Conservation (phyloP, 2,888 invertebrate genomes). For the Corbicula japonica region DNA sequence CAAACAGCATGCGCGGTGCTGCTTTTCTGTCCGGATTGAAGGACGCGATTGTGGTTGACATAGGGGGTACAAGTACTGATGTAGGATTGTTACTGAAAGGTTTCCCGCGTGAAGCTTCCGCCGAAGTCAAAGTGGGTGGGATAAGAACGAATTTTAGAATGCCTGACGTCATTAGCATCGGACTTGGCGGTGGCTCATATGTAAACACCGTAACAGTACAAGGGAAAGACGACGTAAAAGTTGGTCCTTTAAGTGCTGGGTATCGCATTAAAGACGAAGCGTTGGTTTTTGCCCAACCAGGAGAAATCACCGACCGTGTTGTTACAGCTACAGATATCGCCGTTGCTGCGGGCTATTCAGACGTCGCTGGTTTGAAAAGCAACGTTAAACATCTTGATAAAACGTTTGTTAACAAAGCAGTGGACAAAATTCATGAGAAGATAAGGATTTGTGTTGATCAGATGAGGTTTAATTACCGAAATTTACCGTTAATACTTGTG, state of each 20-base stretch:
- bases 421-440: constrained; percentile 72
- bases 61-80: constrained; percentile 85
- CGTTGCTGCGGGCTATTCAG: constrained; percentile 78
- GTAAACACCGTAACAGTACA: constrained; percentile 52
- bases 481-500: constrained; percentile 80
- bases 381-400: constrained; percentile 65
- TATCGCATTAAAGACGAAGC: constrained; percentile 77
- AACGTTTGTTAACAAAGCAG: constrained; percentile 62
- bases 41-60: constrained; percentile 83
- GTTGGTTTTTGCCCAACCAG: constrained; percentile 71
- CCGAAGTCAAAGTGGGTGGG: constrained; percentile 79
- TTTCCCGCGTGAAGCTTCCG: constrained; percentile 82
- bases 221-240: constrained; percentile 39
- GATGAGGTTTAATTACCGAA: constrained; percentile 74
- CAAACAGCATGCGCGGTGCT: constrained; percentile 86
- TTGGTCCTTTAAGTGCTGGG: constrained; percentile 85
- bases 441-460: constrained; percentile 78
- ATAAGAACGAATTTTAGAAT: constrained; percentile 84
- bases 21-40: constrained; percentile 78
- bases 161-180: constrained; percentile 84
- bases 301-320: constrained; percentile 22
- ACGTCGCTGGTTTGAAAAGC: constrained; percentile 65
- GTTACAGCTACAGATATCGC: constrained; percentile 84
- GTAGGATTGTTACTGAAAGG: constrained; percentile 81
- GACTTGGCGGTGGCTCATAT: constrained; percentile 85